phyloP scores from a whole-genome alignment of 2,113 vertebrate genomes.

The Pipa parva region DNA sequence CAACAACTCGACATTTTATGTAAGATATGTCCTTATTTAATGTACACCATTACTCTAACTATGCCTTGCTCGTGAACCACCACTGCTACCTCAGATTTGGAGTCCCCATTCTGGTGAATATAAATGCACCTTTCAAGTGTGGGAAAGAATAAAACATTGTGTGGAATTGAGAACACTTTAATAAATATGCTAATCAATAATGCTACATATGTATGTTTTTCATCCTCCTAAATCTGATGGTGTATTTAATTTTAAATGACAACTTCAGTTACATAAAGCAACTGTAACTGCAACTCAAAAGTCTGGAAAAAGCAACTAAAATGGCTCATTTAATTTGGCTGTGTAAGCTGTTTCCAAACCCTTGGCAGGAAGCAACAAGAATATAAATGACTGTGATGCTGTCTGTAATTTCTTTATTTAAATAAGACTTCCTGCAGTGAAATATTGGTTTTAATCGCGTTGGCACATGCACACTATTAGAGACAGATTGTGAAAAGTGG shows the following conservation, averaged over 20 bases:
- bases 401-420: slow-evolving; percentile 41
- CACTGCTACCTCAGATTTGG: too few species aligned
- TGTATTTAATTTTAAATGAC: slow-evolving; percentile 1
- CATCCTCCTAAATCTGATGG: background rate
- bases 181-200: too few species aligned
- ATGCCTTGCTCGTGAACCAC: too few species aligned
- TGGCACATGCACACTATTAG: slow-evolving; percentile 34
- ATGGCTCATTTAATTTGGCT: slow-evolving; percentile 38
- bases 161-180: too few species aligned
- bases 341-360: slow-evolving; percentile 34
- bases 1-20: too few species aligned
- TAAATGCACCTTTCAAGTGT: too few species aligned
- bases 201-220: background rate
- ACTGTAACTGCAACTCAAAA: slow-evolving; percentile 16
- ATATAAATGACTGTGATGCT: slow-evolving; percentile 42
- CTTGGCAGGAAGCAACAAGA: slow-evolving; percentile 36
- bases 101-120: too few species aligned
- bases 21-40: too few species aligned
- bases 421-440: slow-evolving; percentile 42
- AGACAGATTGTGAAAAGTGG: slow-evolving; percentile 36
- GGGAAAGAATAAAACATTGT: too few species aligned
- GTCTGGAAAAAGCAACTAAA: slow-evolving; percentile 17
- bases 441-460: slow-evolving; percentile 40
- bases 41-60: too few species aligned
- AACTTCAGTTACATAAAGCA: slow-evolving; percentile 16